phyloP scores from a whole-genome alignment of 2,797 vertebrate genomes.

The Clarias pachynema region DNA sequence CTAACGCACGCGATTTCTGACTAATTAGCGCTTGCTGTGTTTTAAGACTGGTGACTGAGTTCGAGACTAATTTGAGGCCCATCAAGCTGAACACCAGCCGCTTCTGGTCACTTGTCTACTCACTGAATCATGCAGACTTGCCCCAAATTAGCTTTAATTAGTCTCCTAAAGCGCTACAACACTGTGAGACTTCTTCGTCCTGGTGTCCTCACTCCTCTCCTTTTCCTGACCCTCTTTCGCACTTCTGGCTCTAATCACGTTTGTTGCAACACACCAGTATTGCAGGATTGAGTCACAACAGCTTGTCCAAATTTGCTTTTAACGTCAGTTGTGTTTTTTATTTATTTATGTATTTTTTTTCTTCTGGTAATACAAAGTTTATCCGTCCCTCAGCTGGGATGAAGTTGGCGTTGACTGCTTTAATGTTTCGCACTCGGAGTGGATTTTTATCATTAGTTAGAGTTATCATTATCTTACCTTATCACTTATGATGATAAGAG shows the following conservation, averaged over 20 bases:
- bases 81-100: too few relatives aligned
- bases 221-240: not conserved
- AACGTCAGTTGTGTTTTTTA: not conserved
- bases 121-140: not conserved
- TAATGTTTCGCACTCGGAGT: not conserved
- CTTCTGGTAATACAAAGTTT: not conserved
- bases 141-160: not conserved
- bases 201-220: not conserved
- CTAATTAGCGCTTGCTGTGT: too few relatives aligned
- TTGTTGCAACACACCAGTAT: conserved; percentile 8
- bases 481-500: not conserved
- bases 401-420: not conserved
- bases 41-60: too few relatives aligned
- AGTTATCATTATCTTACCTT: too few relatives aligned
- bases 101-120: too few relatives aligned
- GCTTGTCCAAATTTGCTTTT: conserved; percentile 29
- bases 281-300: conserved; percentile 6
- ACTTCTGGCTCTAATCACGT: not conserved
- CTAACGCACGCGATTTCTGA: too few relatives aligned
- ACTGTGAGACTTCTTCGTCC: not conserved
- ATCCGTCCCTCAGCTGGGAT: conserved; percentile 5
- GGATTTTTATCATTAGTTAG: too few relatives aligned
- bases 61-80: too few relatives aligned
- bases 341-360: too few relatives aligned
- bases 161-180: not conserved